These are phyloP conservation scores for Phytoseiulus persimilis DNA, from an alignment of 2,888 invertebrate species.

Conservation along the genomic window DNA sequence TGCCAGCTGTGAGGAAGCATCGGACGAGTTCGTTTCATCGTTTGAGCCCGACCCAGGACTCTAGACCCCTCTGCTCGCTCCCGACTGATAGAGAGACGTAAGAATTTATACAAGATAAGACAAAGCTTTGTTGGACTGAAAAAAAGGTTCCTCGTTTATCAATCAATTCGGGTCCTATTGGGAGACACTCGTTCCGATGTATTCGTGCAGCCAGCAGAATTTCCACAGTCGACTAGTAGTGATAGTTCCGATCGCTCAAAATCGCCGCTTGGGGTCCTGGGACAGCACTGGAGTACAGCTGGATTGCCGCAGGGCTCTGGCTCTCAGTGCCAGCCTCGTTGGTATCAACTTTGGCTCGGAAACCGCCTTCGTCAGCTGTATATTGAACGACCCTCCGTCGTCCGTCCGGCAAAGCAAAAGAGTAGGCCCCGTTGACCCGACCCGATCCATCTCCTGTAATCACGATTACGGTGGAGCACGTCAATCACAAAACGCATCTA, in stretches of 20 bases:
- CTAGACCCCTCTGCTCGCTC: too few relatives aligned
- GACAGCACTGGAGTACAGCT: constrained; percentile 40
- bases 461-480: not conserved
- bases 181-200: too few relatives aligned
- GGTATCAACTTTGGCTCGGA: constrained; percentile 41
- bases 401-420: constrained; percentile 14
- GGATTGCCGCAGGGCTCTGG: constrained; percentile 42
- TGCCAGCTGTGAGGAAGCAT: too few relatives aligned
- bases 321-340: constrained; percentile 44
- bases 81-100: too few relatives aligned
- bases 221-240: not conserved
- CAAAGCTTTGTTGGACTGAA: too few relatives aligned
- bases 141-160: too few relatives aligned
- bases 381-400: constrained; percentile 26
- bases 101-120: too few relatives aligned
- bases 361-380: constrained; percentile 28
- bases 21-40: too few relatives aligned
- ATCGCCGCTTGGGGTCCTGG: constrained; percentile 8
- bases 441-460: constrained; percentile 25
- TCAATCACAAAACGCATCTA: not conserved
- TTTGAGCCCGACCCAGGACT: too few relatives aligned
- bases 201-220: too few relatives aligned
- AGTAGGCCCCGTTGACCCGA: constrained; percentile 22
- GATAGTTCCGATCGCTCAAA: constrained; percentile 16
- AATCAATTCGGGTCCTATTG: too few relatives aligned